Evolutionary conservation across 2,797 vertebrate genomes (phyloP), one percentile per base, ranked within the genome.

Genomic region (Ispidina picta): DNA sequence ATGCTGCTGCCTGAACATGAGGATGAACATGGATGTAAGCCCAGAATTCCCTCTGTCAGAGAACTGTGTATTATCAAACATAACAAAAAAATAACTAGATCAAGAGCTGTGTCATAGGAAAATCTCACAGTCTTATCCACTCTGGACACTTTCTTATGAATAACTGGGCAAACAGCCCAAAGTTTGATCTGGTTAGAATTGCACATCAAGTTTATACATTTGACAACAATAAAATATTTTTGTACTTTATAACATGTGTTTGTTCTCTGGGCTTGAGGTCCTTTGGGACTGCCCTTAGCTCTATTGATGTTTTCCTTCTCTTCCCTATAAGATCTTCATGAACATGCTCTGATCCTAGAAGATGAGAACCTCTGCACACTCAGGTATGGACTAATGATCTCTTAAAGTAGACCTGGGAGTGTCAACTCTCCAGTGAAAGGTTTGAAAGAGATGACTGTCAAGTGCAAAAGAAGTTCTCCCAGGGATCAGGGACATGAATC

Each of bases 121-220:
- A 90, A 81, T 93, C 86, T 88, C 81, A 93, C 63, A 76, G 64
- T 82, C 86, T 92, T 79, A 90, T 64, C 54, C 88, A 88, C 62
- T 60, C 78, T 84, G 92, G 94, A 92, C 92, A 80, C 92, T 93
- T 94, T 91, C 80, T 93, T 95, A 88, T 58, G 88, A 92, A 90
- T 63, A 94, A 94, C 94, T 91, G 94, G 95, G 94, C 93, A 94
- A 95, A 90, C 64, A 82, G 94, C 95, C 94, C 94, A 92, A 92
- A 91, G 64, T 46, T 46, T 86, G 93, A 92, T 95, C 94, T 95
- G 95, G 92, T 96, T 94, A 94, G 78, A 95, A 88, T 88, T 95
- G 71, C 69, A 79, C 75, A 91, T 91, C 93, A 82, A 77, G 83
- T 92, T 94, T 92, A 90, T 88, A 91, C 81, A 94, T 95, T 96